Evolutionary conservation across 2,797 vertebrate species (phyloP).

Genomic region (Urocyon cinereoargenteus): DNA sequence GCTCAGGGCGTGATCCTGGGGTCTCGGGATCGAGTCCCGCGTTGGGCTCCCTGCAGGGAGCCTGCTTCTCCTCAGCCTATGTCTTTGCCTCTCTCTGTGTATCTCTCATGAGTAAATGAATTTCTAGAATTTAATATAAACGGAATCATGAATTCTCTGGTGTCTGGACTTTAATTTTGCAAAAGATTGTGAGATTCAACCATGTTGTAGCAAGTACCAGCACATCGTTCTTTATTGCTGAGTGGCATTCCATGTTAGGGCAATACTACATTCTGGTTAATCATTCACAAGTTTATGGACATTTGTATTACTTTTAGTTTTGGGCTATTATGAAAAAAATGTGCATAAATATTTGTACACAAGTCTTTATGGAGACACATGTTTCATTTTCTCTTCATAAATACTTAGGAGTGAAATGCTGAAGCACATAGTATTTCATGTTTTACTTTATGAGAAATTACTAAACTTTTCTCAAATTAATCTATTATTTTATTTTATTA

Average conservation of each 20-base stretch:
- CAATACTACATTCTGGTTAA: neutral
- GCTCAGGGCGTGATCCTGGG: too few relatives aligned
- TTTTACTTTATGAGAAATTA: neutral
- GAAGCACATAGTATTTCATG: neutral
- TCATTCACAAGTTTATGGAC: neutral
- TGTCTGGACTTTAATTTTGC: neutral
- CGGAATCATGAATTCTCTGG: neutral
- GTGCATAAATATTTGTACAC: neutral
- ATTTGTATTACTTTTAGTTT: neutral
- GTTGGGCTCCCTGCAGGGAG: too few relatives aligned
- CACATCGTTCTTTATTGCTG: neutral
- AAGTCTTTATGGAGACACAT: neutral
- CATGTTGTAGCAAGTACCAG: neutral
- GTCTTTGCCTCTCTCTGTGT: too few relatives aligned
- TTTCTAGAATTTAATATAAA: neutral
- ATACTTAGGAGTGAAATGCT: neutral
- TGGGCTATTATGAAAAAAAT: neutral
- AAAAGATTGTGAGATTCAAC: neutral
- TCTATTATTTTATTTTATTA: neutral
- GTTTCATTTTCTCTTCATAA: neutral
- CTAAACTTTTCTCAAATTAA: neutral
- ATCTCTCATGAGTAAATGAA: neutral
- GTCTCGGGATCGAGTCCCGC: too few relatives aligned
- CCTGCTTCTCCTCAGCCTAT: too few relatives aligned
- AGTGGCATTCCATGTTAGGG: neutral